These are phyloP conservation scores for Heliconius nattereri DNA, from an alignment of 1,140 invertebrate genomes.

Conservation along the genomic window DNA sequence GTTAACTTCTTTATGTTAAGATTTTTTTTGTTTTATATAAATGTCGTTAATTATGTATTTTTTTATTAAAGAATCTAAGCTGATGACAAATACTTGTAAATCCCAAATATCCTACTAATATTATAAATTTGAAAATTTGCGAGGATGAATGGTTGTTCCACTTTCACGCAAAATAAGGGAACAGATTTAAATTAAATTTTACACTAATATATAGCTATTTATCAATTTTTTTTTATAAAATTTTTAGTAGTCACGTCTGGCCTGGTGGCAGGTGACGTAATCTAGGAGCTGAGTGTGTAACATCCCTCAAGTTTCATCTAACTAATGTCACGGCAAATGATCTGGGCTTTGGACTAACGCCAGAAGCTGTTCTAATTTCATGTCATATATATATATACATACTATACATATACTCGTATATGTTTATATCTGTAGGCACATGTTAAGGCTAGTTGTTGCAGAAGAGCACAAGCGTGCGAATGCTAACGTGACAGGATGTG, in stretches of 20 bases:
- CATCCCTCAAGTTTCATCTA: conserved; percentile 6
- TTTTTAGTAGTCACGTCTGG: too few species aligned
- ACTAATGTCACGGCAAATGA: conserved; percentile 8
- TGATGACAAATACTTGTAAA: too few species aligned
- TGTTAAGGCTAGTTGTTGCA: background rate
- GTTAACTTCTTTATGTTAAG: background rate
- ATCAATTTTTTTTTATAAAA: too few species aligned
- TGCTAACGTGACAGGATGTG: too few species aligned
- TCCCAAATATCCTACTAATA: too few species aligned
- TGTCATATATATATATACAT: background rate
- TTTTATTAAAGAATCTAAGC: too few species aligned
- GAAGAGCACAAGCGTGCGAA: too few species aligned
- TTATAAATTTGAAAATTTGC: too few species aligned
- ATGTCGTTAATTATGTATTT: background rate
- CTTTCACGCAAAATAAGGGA: too few species aligned
- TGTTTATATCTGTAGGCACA: background rate
- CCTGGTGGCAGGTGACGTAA: background rate
- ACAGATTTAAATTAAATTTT: too few species aligned
- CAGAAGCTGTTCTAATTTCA: conserved; percentile 1
- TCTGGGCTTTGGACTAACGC: conserved; percentile 4
- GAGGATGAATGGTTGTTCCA: too few species aligned
- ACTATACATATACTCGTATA: background rate
- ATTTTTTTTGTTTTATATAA: background rate
- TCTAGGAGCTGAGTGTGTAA: conserved; percentile 2
- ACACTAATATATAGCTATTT: too few species aligned